phyloP scores from a whole-genome alignment of 1,140 invertebrate genomes.

The Magallana gigas region DNA sequence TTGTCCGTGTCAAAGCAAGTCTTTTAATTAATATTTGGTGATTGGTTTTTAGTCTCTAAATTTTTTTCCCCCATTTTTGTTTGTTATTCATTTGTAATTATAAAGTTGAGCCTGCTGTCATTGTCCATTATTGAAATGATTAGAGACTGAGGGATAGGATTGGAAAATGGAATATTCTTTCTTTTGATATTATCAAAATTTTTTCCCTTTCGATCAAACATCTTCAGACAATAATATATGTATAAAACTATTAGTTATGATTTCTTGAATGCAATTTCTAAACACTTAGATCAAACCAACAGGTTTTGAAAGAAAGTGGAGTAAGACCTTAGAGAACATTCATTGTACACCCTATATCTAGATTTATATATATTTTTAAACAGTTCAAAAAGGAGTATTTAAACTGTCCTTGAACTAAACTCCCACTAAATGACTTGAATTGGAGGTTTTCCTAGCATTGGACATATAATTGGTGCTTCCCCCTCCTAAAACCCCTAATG shows the following conservation, averaged over 20 bases:
- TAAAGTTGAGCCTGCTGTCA: neutral
- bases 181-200: neutral
- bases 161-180: neutral
- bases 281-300: neutral
- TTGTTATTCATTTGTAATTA: constrained; percentile 8
- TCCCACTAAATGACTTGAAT: neutral
- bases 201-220: neutral
- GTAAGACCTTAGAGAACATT: neutral
- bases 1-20: neutral
- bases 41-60: constrained; percentile 25
- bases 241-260: neutral
- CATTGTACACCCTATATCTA: too few relatives aligned
- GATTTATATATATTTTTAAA: too few relatives aligned
- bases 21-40: constrained; percentile 26
- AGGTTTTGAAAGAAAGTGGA: neutral
- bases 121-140: neutral
- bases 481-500: constrained; percentile 17
- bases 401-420: too few relatives aligned
- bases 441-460: constrained; percentile 18
- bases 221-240: neutral
- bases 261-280: neutral
- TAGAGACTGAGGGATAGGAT: neutral
- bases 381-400: too few relatives aligned
- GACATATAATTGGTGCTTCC: constrained; percentile 24
- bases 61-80: neutral